phyloP scores from a whole-genome alignment of 2,113 vertebrate genomes.

The Kobus ellipsiprymnus region DNA sequence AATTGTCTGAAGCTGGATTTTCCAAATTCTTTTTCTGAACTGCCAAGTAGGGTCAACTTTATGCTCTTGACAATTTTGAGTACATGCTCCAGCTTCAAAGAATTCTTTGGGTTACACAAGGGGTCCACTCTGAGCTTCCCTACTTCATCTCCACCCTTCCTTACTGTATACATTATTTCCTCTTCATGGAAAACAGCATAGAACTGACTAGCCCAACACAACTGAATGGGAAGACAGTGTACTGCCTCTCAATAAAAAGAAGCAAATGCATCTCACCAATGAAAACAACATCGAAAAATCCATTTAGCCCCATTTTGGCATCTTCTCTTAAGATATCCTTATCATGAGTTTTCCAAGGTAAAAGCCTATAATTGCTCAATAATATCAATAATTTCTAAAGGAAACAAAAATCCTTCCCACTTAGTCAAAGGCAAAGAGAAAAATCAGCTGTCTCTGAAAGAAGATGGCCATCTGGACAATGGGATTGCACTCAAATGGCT shows the following conservation, averaged over 20 bases:
- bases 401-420: neutral
- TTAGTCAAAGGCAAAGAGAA: neutral
- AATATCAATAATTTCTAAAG: neutral
- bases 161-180: neutral
- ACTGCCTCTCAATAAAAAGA: neutral
- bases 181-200: neutral
- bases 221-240: neutral
- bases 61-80: neutral
- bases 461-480: neutral
- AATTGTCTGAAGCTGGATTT: neutral
- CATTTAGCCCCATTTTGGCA: neutral
- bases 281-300: neutral
- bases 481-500: neutral
- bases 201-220: neutral
- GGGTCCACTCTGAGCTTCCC: neutral
- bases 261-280: neutral
- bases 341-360: neutral
- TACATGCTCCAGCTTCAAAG: neutral
- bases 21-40: neutral
- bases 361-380: neutral
- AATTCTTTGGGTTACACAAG: neutral
- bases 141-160: neutral
- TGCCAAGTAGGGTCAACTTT: neutral
- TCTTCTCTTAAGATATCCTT: neutral
- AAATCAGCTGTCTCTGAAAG: neutral